Evolutionary conservation across 2,888 invertebrate species (phyloP).

Genomic region (Schrankia costaestrigalis): DNA sequence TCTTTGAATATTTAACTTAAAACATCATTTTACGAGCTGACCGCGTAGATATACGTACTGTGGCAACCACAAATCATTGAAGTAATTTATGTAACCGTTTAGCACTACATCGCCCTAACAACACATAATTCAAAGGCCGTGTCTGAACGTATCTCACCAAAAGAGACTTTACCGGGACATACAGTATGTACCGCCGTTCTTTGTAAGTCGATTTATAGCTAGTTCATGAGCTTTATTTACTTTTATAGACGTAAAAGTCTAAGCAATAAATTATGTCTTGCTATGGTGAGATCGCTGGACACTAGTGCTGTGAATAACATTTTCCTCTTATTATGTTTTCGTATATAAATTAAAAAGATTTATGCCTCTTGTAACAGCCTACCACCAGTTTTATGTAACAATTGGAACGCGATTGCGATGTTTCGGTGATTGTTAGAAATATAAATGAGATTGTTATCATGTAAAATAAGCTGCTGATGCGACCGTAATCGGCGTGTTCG

Average conservation of each 20-base stretch:
- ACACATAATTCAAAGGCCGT: constrained; percentile 48
- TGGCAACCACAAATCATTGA: constrained; percentile 30
- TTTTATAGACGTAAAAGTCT: constrained; percentile 62
- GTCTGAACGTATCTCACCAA: constrained; percentile 43
- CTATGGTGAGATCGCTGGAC: constrained; percentile 57
- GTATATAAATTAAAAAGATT: constrained; percentile 77
- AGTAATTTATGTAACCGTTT: constrained; percentile 44
- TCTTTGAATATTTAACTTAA: too few species aligned
- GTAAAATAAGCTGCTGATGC: constrained; percentile 25
- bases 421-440: constrained; percentile 46
- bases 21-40: constrained; percentile 7
- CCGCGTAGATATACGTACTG: constrained; percentile 5
- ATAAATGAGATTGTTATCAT: constrained; percentile 48
- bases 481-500: too few species aligned
- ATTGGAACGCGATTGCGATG: constrained; percentile 44
- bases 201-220: constrained; percentile 71
- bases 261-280: constrained; percentile 66
- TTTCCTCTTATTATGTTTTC: constrained; percentile 77
- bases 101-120: constrained; percentile 38
- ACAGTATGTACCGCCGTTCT: constrained; percentile 57
- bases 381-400: constrained; percentile 48
- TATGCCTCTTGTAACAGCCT: constrained; percentile 53
- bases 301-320: constrained; percentile 64
- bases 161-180: constrained; percentile 47
- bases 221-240: constrained; percentile 77